These are phyloP conservation scores for Scomber japonicus DNA, from an alignment of 2,113 vertebrate species.

Conservation along the genomic window DNA sequence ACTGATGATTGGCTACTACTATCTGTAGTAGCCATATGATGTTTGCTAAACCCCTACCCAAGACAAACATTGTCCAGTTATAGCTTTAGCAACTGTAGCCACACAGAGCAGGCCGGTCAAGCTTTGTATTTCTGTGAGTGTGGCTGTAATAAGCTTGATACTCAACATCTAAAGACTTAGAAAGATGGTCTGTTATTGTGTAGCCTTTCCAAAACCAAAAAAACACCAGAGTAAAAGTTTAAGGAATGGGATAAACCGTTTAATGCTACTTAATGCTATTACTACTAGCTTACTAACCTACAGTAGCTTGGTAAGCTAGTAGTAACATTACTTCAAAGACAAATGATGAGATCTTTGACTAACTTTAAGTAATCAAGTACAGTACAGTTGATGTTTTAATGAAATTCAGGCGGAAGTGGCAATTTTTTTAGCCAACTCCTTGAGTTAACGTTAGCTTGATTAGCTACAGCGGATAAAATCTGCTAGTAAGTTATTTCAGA, in stretches of 20 bases:
- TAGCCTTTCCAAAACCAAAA: slow-evolving; percentile 7
- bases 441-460: no score
- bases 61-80: not conserved
- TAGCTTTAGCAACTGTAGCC: not conserved
- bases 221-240: not conserved
- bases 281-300: no score
- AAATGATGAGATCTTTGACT: no score
- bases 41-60: not conserved
- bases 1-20: not conserved
- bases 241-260: no score
- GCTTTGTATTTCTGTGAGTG: not conserved
- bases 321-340: no score
- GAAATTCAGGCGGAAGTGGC: no score
- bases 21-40: not conserved
- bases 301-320: no score
- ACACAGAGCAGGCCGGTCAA: not conserved
- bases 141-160: not conserved
- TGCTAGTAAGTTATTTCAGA: not conserved
- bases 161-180: not conserved
- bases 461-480: not conserved
- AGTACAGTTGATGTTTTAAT: not conserved
- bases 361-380: not conserved
- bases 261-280: no score
- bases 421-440: no score
- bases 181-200: not conserved